Evolutionary conservation across 2,113 vertebrate genomes (phyloP).

Genomic region (Pionites leucogaster): DNA sequence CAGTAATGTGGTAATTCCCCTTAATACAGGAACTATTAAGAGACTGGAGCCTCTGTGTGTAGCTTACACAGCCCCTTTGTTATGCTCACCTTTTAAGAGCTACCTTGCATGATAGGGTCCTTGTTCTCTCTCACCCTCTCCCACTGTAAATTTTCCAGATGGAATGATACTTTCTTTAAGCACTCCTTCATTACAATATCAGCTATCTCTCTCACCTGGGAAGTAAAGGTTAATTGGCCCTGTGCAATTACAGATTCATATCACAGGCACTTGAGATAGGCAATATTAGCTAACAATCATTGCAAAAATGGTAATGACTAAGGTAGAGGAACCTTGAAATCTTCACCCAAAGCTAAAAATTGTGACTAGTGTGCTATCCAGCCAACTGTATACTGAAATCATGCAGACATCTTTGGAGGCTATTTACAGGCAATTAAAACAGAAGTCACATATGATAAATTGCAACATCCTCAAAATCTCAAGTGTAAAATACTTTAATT

Average conservation of each 20-base stretch:
- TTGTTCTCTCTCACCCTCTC: not conserved
- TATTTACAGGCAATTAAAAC: not conserved
- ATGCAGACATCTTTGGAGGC: not conserved
- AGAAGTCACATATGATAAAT: not conserved
- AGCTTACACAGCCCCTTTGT: not conserved
- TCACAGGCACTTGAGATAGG: not conserved
- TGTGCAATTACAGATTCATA: not conserved
- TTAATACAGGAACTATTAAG: not conserved
- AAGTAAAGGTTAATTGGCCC: not conserved
- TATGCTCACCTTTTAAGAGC: not conserved
- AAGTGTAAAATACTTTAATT: not conserved
- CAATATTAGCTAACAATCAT: not conserved
- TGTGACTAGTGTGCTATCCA: not conserved
- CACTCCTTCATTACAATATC: not conserved
- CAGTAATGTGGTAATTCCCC: not conserved
- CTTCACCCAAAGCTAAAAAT: not conserved
- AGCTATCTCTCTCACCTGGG: not conserved
- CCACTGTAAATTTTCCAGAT: not conserved
- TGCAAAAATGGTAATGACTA: not conserved
- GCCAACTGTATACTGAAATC: not conserved
- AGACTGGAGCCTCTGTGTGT: not conserved
- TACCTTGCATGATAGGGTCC: not conserved
- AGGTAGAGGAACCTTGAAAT: not conserved
- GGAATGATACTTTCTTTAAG: not conserved
- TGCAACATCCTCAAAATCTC: not conserved